A percentile compares a stretch with the other conserved stretches of the same genome.
Conservation (phyloP, 2,888 invertebrate species). For the Zygogramma bicolorata region DNA sequence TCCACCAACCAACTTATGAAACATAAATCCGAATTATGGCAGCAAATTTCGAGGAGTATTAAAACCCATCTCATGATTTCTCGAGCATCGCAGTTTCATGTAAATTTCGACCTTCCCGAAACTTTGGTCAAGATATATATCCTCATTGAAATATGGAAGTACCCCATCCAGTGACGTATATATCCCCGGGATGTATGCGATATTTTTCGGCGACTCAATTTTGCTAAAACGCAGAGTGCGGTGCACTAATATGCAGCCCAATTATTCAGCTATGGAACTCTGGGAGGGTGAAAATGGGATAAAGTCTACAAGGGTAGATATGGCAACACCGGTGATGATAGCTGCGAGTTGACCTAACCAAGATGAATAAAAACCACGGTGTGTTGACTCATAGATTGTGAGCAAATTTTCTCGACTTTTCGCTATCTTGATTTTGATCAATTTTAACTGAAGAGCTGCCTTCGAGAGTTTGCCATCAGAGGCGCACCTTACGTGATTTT, state of each 20-base stretch:
- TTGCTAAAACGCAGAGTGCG: not conserved
- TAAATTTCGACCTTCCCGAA: conserved; percentile 31
- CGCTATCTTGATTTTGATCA: no score
- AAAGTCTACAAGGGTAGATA: no score
- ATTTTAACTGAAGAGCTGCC: no score
- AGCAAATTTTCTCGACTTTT: no score
- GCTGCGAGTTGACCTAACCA: no score
- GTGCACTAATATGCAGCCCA: not conserved
- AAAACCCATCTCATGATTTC: conserved; percentile 30
- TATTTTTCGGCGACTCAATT: conserved; percentile 2
- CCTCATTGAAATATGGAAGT: conserved; percentile 33
- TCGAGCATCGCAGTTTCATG: conserved; percentile 35
- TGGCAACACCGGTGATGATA: no score
- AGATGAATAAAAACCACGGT: no score
- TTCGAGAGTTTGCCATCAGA: no score
- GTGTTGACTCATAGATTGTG: no score
- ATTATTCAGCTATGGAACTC: not conserved
- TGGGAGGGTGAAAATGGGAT: not conserved
- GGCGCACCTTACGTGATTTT: no score
- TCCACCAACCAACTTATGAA: conserved; percentile 38
- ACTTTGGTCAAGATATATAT: conserved; percentile 32
- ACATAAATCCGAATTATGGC: conserved; percentile 44
- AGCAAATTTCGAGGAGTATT: conserved; percentile 32
- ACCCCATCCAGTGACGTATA: not conserved
- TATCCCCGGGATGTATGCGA: not conserved